Base-by-base conservation (phyloP, 2,888 invertebrate species). In the Acanthosoma haemorrhoidale region DNA sequence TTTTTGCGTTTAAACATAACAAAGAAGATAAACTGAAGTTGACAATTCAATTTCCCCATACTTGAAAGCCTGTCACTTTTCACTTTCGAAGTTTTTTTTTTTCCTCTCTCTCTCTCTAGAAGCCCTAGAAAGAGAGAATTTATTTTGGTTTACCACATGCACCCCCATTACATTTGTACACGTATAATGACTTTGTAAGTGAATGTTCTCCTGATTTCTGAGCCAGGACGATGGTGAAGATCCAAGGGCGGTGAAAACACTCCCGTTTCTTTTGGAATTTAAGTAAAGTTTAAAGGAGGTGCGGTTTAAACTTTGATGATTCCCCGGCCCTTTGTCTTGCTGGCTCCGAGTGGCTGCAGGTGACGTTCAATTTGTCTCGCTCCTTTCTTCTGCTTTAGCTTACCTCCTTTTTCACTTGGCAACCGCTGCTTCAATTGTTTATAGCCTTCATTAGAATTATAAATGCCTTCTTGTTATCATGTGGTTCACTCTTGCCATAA, bases 261-360 rank as follows among this genome's bases (percentile, higher is more conserved):
- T n/a, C n/a, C 41, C 16, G 41, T 41, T 36, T 16, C n/a, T 5
- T 4, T n/a, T 5, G n/a, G 41, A 41, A 41, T 41, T 41, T 41
- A 41, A 41, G 41, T 41, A 21, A 57, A 57, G n/a, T 38, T 31
- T 16, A 38, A 61, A 38, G 61, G 38, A 13, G 32, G 25, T 18
- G 38, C 21, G 38, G n/a, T 64, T 41, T 64, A 64, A 64, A 64
- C 39, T 64, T 64, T 64, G 64, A 64, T 25, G 63, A 63, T 21
- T n/a, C 63, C 38, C 11, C 21, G 1, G 25, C 25, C 29, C 6
- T 64, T 64, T 41, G 41, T 64, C 64, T 64, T 61, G 38, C 34
- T 18, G 16, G 34, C 13, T 18, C 38, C 38, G 25, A 13, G 32
- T 2, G 36, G 8, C 63, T 39, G 63, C 15, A 8, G 4, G 13